Evolutionary conservation across 2,113 vertebrate species (phyloP).

Genomic region (Machaerirhynchus nigripectus): DNA sequence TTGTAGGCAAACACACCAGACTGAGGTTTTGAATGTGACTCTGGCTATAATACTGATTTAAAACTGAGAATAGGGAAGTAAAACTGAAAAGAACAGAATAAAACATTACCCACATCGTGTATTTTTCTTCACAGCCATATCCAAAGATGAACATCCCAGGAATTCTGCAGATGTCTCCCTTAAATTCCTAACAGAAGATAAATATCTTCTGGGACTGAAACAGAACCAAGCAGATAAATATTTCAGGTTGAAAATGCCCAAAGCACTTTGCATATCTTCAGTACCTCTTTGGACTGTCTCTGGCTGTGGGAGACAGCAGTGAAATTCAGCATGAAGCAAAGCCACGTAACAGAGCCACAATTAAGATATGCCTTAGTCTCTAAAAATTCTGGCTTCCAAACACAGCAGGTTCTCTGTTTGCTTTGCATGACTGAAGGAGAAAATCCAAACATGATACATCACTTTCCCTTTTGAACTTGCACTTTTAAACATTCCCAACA

Average conservation of each 20-base stretch:
- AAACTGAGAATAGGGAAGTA: not conserved
- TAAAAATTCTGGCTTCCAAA: conserved; percentile 9
- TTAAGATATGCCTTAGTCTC: not conserved
- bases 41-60: not conserved
- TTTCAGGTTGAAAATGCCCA: not conserved
- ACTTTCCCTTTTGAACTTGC: conserved; percentile 46
- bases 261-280: conserved; percentile 28
- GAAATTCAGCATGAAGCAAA: not conserved
- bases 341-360: not conserved
- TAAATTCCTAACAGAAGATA: conserved; percentile 22
- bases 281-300: not conserved
- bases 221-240: conserved; percentile 10
- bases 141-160: conserved; percentile 17
- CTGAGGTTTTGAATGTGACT: not conserved
- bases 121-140: conserved; percentile 15
- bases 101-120: not conserved
- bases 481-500: conserved; percentile 54
- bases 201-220: conserved; percentile 41
- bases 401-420: conserved; percentile 23
- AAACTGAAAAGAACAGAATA: conserved; percentile 5
- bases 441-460: conserved; percentile 47
- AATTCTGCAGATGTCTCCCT: conserved; percentile 41
- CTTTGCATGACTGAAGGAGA: conserved; percentile 28
- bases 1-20: not conserved
- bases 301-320: not conserved